Conservation (phyloP, 1,140 invertebrate genomes). For the Drosophila navojoa region DNA sequence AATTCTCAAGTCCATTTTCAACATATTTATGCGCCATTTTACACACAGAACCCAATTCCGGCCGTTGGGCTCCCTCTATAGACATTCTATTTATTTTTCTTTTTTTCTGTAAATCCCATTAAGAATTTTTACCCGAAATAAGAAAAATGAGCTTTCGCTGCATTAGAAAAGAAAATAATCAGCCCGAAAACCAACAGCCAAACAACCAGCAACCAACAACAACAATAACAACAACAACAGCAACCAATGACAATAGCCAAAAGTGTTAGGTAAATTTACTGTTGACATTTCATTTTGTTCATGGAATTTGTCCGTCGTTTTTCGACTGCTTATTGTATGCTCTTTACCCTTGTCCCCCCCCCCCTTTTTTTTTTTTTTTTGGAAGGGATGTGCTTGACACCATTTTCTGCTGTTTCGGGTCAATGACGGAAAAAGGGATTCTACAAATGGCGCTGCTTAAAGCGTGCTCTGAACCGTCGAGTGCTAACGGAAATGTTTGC, state of each 20-base stretch:
- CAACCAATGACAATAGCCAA: slow-evolving; percentile 46
- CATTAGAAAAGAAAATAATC: slow-evolving; percentile 79
- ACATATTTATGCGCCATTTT: slow-evolving; percentile 82
- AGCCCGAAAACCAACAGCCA: slow-evolving; percentile 55
- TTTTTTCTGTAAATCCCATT: slow-evolving; percentile 71
- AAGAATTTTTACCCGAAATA: slow-evolving; percentile 69
- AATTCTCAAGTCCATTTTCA: slow-evolving; percentile 80
- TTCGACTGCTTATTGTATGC: slow-evolving; percentile 20
- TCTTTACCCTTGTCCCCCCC: slow-evolving; percentile 14
- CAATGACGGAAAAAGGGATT: slow-evolving; percentile 41
- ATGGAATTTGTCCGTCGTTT: slow-evolving; percentile 69
- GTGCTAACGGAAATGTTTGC: slow-evolving; percentile 39
- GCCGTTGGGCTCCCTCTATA: slow-evolving; percentile 14
- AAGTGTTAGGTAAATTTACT: slow-evolving; percentile 78
- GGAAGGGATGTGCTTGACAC: slow-evolving; percentile 26
- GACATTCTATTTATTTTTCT: slow-evolving; percentile 20
- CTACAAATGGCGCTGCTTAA: slow-evolving; percentile 28
- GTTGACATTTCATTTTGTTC: slow-evolving; percentile 80
- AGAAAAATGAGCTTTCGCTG: slow-evolving; percentile 78
- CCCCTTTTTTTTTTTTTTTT: slow-evolving; percentile 1
- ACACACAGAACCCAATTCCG: slow-evolving; percentile 39
- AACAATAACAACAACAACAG: slow-evolving; percentile 4
- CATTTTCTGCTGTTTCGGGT: slow-evolving; percentile 44
- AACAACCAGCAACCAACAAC: slow-evolving; percentile 27
- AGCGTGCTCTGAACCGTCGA: slow-evolving; percentile 23